Base-by-base conservation (phyloP, 2,888 invertebrate genomes). In the Conistra vaccinii region DNA sequence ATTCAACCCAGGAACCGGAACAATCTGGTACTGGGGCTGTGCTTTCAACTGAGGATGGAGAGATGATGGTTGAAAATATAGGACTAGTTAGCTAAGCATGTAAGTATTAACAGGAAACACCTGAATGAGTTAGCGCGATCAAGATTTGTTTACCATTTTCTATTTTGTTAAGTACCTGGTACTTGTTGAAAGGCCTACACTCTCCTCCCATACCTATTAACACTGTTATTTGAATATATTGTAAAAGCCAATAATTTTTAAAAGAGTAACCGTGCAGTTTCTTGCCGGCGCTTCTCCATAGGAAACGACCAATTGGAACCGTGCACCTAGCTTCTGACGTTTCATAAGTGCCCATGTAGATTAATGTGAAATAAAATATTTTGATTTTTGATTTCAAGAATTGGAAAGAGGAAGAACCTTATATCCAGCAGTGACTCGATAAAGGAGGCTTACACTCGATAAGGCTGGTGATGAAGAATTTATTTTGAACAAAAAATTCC, bases 11-110 rank as follows among this genome's bases (percentile, higher is more conserved):
- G 58, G 96, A 97, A 12, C 91, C 98, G 0, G 94, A 91, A 65
- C 94, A 92, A 81, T 98, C 98, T 26, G 97, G 97, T 89, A 98
- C 98, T 7, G 98, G 97, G 6, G 97, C 95, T 63, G 91, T 89
- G 62, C 88, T 95, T 42, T 97, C 96, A 69, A 91, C 93, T 96
- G 92, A 0, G 32, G 23, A 61, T n/a, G 32, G n/a, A 79, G 57
- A 73, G 10, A 60, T 32, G 39, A 60, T 3, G 9, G 48, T 58
- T 53, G 0, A 29, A 45, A 39, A 55, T 29, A 9, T 12, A 6
- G 48, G 0, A 20, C 14, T 5, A 35, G 9, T 29, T n/a, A n/a
- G 2, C 12, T 9, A 48, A 35, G 17, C 6, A 7, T 55, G 23
- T n/a, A 39, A 66, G 7, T 51, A 17, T 10, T 66, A 29, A 9